Percentiles rank a stretch among this genome's conserved stretches.
phyloP scores from a whole-genome alignment of 2,888 invertebrate species.

The Cantharis rufa region DNA sequence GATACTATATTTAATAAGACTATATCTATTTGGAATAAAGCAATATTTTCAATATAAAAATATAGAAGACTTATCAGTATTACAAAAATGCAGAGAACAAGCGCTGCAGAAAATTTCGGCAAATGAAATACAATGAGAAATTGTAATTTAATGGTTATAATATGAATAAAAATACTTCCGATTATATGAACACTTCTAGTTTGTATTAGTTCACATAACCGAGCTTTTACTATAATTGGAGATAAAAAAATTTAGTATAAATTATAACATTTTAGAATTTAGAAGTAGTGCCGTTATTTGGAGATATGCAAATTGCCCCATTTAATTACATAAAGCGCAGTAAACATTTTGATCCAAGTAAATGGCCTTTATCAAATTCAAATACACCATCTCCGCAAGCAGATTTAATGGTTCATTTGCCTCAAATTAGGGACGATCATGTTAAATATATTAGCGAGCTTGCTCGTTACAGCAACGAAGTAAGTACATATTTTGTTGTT shows the following conservation, averaged over 20 bases:
- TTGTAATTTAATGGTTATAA: too few relatives aligned
- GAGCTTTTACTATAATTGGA: neutral
- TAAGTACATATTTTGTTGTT: conserved; percentile 42
- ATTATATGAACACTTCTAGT: too few relatives aligned
- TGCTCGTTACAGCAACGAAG: conserved; percentile 86
- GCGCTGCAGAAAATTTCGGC: too few relatives aligned
- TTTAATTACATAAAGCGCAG: conserved; percentile 96
- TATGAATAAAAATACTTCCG: too few relatives aligned
- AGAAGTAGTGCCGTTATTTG: conserved; percentile 95
- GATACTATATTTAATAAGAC: too few relatives aligned
- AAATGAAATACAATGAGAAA: too few relatives aligned
- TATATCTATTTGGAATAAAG: too few relatives aligned
- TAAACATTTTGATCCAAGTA: conserved; percentile 88
- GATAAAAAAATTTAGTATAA: neutral
- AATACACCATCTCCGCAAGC: conserved; percentile 86
- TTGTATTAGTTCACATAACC: too few relatives aligned
- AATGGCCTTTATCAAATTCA: conserved; percentile 89
- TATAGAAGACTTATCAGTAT: too few relatives aligned
- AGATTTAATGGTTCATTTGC: conserved; percentile 92
- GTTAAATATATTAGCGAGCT: conserved; percentile 96
- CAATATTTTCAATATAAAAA: too few relatives aligned
- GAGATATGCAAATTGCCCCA: conserved; percentile 99
- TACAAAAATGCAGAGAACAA: too few relatives aligned
- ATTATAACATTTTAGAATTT: conserved; percentile 49
- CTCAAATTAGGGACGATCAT: conserved; percentile 93